Evolutionary conservation across 2,888 invertebrate genomes (phyloP), one percentile per base, ranked within the genome.

Genomic region (Drosophila mimetica): DNA sequence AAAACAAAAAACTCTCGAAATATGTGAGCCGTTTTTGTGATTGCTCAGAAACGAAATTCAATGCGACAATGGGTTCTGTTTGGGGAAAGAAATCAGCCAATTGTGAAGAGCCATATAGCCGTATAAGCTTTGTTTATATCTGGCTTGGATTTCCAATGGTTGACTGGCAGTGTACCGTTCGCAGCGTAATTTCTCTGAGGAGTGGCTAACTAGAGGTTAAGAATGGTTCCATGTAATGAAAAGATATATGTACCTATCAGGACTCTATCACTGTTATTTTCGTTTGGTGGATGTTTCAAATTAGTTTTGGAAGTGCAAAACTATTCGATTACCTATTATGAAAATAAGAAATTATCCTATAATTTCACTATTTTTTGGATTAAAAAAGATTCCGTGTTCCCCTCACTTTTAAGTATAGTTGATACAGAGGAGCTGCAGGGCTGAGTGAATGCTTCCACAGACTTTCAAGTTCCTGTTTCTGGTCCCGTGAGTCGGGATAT

Each of bases 121-220:
- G 16, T 37, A 14, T 50, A 46, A 25, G 52, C 51, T 71, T 61
- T 48, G 53, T 64, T 64, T 85, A 44, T 63, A 70, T 64, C 63
- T 52, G 71, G 67, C 69, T 84, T 70, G 25, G 47, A 71, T 86
- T 73, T 86, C 81, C 67, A 73, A 54, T 69, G 78, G 52, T 63
- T 69, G 60, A 60, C 57, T 70, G 48, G 16, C 58, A 48, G 46
- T 36, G 42, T 37, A 18, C 28, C 4, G 41, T 11, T 22, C 18
- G 14, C 54, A 39, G 51, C 20, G n/a, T 28, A 48, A 69, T 69
- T 55, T 30, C 13, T 1, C 51, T 37, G 52, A 82, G 74, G 79
- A 76, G 76, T 74, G 79, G 48, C 72, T 37, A 60, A 22, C 22
- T 60, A 65, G 64, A 74, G 22, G 63, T 37, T 58, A 58, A 18